Conservation (phyloP, 2,113 vertebrate species). For the Spilogale gracilis region DNA sequence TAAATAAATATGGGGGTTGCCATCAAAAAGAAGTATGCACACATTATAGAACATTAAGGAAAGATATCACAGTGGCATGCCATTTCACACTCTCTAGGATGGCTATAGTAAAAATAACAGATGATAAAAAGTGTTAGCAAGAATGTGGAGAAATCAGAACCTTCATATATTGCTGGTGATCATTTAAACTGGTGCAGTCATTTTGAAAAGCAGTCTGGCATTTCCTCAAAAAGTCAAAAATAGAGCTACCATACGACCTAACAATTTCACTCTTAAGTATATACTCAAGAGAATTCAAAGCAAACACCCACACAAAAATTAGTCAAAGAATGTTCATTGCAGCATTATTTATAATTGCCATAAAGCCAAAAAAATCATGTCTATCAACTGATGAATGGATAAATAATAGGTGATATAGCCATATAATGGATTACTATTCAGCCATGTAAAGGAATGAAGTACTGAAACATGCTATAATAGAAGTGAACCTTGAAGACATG, state of each 20-base stretch:
- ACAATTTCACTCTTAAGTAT: background rate
- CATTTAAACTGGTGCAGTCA: background rate
- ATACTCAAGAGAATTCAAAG: constrained; percentile 14
- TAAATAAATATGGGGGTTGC: background rate
- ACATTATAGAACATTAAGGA: background rate
- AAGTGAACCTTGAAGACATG: background rate
- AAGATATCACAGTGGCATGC: background rate
- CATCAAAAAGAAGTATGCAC: background rate
- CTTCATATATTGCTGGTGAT: background rate
- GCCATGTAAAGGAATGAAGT: background rate
- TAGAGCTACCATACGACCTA: background rate
- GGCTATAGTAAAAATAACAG: background rate
- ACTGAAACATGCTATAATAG: background rate
- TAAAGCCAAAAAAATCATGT: background rate
- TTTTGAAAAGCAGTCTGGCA: background rate
- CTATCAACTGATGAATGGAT: background rate
- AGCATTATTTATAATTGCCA: background rate
- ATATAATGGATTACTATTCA: background rate
- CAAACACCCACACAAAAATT: background rate
- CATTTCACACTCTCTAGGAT: background rate
- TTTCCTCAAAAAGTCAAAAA: background rate
- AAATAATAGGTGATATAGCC: background rate
- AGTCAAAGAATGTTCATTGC: background rate
- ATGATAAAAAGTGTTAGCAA: background rate
- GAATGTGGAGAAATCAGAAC: background rate